Conservation (phyloP, 2,113 vertebrate genomes). For the Phaethornis superciliosus region DNA sequence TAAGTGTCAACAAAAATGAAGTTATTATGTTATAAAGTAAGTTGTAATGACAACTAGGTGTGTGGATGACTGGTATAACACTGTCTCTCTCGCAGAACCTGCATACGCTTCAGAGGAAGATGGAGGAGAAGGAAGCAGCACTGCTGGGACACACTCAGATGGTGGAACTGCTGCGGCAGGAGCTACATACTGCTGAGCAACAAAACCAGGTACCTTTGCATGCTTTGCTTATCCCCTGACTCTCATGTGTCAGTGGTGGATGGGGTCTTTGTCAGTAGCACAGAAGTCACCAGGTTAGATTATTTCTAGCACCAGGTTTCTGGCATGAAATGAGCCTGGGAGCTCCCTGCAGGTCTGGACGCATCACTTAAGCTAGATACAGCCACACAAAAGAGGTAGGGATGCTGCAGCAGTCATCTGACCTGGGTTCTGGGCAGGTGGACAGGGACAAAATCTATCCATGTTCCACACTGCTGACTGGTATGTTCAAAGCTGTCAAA, state of each 20-base stretch:
- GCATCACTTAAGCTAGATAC: background rate
- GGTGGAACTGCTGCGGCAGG: constrained; percentile 88
- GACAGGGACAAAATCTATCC: background rate
- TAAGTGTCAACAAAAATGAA: background rate
- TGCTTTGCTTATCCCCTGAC: background rate
- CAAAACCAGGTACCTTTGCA: constrained; percentile 84
- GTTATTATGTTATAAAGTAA: background rate
- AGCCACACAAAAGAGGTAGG: background rate
- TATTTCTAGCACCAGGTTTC: background rate
- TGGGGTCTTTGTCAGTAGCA: background rate
- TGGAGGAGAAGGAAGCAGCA: constrained; percentile 86
- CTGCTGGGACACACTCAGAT: constrained; percentile 82
- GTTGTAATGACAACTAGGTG: background rate
- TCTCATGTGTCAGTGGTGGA: background rate
- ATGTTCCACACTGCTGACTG: background rate
- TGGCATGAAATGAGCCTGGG: background rate
- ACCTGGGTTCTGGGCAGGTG: background rate
- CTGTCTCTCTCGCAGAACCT: constrained; percentile 75
- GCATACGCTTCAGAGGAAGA: constrained; percentile 75
- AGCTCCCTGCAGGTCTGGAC: background rate
- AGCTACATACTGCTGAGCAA: constrained; percentile 82
- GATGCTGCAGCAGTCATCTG: background rate
- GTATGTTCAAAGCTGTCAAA: background rate
- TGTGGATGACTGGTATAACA: background rate
- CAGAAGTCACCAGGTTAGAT: background rate